These are phyloP conservation scores for Lophura nycthemera DNA, from an alignment of 2,113 vertebrate genomes.

Conservation along the genomic window DNA sequence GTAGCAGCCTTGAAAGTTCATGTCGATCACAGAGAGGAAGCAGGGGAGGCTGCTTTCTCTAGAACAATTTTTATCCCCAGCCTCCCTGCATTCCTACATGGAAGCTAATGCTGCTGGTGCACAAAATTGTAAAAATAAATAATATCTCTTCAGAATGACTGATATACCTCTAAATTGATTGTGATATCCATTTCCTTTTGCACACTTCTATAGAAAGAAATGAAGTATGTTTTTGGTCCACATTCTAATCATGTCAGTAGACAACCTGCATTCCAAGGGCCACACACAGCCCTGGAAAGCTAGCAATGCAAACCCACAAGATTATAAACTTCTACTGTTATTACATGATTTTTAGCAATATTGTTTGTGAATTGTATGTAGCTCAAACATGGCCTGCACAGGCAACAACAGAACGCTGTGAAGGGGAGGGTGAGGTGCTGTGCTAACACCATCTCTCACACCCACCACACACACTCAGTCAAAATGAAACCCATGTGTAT, in stretches of 20 bases:
- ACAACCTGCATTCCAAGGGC: neutral
- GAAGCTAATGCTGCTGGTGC: neutral
- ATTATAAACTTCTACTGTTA: neutral
- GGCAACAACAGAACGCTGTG: neutral
- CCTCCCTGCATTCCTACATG: neutral
- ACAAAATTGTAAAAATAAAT: neutral
- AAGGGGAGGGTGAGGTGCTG: neutral
- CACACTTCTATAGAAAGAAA: neutral
- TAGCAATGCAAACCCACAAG: neutral
- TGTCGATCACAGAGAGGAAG: neutral
- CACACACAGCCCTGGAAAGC: neutral
- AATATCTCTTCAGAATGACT: neutral
- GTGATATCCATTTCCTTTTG: neutral
- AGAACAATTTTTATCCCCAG: neutral
- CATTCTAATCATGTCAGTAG: neutral
- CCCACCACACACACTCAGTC: neutral
- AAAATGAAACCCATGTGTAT: neutral
- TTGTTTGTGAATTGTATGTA: neutral
- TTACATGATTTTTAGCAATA: neutral
- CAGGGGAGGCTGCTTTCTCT: neutral
- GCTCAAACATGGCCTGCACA: neutral
- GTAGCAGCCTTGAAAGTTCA: neutral
- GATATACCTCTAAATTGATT: neutral
- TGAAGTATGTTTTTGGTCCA: neutral
- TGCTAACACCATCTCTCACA: neutral